These are phyloP conservation scores for Pammene fasciana DNA, from an alignment of 2,888 invertebrate species.

Conservation along the genomic window DNA sequence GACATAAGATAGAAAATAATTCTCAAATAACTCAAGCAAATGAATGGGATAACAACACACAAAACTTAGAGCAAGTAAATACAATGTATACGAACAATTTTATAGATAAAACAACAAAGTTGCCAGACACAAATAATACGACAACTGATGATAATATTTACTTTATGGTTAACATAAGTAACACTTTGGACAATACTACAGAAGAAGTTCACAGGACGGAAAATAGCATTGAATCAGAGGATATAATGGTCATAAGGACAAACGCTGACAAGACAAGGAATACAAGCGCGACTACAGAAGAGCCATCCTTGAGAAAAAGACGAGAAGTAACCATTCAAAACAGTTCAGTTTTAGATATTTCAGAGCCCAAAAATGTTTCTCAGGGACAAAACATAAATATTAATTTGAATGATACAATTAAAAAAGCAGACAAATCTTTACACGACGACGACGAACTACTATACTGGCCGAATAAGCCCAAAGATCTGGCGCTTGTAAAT, in stretches of 20 bases:
- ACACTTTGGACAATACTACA: constrained; percentile 51
- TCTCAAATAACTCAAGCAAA: constrained; percentile 44
- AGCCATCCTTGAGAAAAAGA: constrained; percentile 54
- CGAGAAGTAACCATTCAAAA: constrained; percentile 49
- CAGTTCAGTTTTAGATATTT: constrained; percentile 12
- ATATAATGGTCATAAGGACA: constrained; percentile 45
- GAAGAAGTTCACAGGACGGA: constrained; percentile 53
- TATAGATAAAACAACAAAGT: constrained; percentile 49
- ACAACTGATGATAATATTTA: constrained; percentile 57
- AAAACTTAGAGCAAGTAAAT: constrained; percentile 41
- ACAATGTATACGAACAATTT: constrained; percentile 38
- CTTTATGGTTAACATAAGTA: constrained; percentile 61
- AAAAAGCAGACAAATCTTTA: constrained; percentile 57
- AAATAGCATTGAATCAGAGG: constrained; percentile 70
- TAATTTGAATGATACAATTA: constrained; percentile 48
- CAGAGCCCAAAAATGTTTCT: background rate
- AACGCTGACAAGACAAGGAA: too few species aligned
- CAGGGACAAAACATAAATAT: constrained; percentile 33
- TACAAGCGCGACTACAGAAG: constrained; percentile 53
- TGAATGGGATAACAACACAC: constrained; percentile 43
- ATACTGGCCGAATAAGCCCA: constrained; percentile 66
- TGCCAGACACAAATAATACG: constrained; percentile 49
- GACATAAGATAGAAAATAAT: constrained; percentile 46
- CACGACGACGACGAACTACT: constrained; percentile 61
- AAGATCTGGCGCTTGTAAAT: constrained; percentile 45